phyloP scores from a whole-genome alignment of 2,113 vertebrate species.

The Climacteris rufus region DNA sequence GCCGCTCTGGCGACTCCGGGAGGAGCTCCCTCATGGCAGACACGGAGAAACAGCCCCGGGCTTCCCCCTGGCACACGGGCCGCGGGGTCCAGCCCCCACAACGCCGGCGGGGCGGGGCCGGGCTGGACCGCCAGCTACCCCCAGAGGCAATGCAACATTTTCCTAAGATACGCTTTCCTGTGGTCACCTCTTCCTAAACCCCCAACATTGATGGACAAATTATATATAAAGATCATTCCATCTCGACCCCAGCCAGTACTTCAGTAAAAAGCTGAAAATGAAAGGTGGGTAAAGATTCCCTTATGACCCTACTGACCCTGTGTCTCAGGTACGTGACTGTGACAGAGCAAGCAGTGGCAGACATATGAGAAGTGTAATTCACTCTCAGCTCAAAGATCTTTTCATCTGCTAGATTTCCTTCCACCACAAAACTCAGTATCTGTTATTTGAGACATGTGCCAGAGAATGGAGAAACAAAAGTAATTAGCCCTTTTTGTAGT shows the following conservation, averaged over 20 bases:
- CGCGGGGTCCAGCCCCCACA: no score
- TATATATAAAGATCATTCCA: background rate
- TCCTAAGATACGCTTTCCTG: background rate
- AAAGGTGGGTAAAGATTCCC: background rate
- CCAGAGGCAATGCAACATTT: no score
- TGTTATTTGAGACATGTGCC: background rate
- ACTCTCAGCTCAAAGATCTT: background rate
- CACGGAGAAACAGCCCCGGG: no score
- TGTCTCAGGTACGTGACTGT: background rate
- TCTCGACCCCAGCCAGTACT: background rate
- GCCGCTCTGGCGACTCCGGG: no score
- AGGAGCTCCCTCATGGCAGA: no score
- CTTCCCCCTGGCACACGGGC: no score
- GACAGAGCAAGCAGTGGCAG: background rate
- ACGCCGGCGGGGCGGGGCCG: no score
- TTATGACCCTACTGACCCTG: background rate
- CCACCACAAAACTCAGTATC: background rate
- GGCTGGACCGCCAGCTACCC: no score
- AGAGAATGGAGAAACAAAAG: background rate
- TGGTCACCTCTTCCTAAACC: background rate
- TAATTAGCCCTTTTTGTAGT: background rate
- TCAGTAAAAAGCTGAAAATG: background rate
- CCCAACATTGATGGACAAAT: background rate
- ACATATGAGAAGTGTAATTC: background rate
- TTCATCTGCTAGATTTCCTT: background rate